phyloP scores from a whole-genome alignment of 1,140 invertebrate species.

The Drosophila sp. region DNA sequence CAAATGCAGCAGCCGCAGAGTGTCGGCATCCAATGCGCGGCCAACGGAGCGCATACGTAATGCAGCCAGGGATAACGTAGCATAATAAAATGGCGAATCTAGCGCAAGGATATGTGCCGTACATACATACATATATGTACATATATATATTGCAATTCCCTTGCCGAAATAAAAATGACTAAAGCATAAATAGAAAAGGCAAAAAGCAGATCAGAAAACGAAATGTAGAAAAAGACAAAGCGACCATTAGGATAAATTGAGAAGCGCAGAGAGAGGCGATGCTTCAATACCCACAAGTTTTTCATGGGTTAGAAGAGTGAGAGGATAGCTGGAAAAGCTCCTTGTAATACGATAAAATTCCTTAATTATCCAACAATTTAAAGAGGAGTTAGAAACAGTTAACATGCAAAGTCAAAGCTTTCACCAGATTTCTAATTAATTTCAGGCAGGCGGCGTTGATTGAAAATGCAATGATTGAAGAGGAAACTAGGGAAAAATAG shows the following conservation, averaged over 20 bases:
- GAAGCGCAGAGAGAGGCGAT: slow-evolving; percentile 54
- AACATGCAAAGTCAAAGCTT: background rate
- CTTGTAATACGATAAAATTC: slow-evolving; percentile 15
- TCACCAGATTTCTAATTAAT: background rate
- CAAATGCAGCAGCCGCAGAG: slow-evolving; percentile 73
- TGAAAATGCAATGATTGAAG: background rate
- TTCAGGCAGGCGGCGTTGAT: background rate
- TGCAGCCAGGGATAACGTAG: slow-evolving; percentile 61
- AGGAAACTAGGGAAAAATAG: background rate
- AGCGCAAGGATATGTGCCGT: slow-evolving; percentile 68
- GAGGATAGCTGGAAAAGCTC: background rate
- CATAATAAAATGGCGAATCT: slow-evolving; percentile 74
- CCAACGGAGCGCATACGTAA: slow-evolving; percentile 75
- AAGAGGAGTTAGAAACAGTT: background rate
- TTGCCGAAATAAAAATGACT: slow-evolving; percentile 51
- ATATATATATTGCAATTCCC: slow-evolving; percentile 18
- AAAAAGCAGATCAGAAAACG: slow-evolving; percentile 37
- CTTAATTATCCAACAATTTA: slow-evolving; percentile 4
- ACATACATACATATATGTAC: slow-evolving; percentile 10
- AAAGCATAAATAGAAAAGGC: slow-evolving; percentile 35
- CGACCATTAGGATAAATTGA: slow-evolving; percentile 62
- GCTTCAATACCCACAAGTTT: slow-evolving; percentile 6
- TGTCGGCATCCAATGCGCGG: slow-evolving; percentile 19
- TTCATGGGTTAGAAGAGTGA: too few species aligned
- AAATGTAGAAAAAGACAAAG: slow-evolving; percentile 57